Base-by-base conservation (phyloP, 2,113 vertebrate genomes). In the Onychostoma macrolepis region DNA sequence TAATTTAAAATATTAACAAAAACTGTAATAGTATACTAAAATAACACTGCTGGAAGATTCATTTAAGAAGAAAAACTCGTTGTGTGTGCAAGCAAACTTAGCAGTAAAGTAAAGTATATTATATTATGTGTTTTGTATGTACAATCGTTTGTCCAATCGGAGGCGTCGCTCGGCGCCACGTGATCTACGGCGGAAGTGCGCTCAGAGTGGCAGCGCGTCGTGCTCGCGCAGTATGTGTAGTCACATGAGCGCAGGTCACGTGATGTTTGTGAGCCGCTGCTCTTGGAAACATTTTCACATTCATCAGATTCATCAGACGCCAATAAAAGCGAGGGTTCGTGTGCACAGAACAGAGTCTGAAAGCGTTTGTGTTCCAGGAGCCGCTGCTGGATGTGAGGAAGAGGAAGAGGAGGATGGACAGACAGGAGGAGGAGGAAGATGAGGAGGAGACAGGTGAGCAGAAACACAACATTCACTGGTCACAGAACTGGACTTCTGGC, bases 231-330 rank as follows among this genome's bases (percentile, higher is more conserved):
- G 2, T 15, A 28, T 17, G 45, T 6, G 28, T 5, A 15, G 69
- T 84, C 83, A 84, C 83, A 84, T 84, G 81, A 72, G 67, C 69
- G 13, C n/a, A 6, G 45, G 69, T 74, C 83, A 84, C 83, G 74
- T 84, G 83, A 84, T 84, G 83, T 84, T 74, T 84, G 48, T 84
- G 65, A 15, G 53, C 78, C 2, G 74, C 71, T 17, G 15, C 67
- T 43, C 17, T n/a, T 50, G 30, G 80, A 84, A 74, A 19, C 28
- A 28, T 10, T 58, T 26, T 74, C 83, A 72, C 63, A 17, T 58
- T 33, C 9, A 17, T 12, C 61, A 48, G 9, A 21, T 65, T 45
- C 30, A 83, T 33, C 38, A 33, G 1, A 33, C n/a, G 24, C 24
- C 4, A 6, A 50, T n/a, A 36, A 26, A 21, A 21, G 9, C 17